A percentile compares a stretch with the other conserved stretches of the same genome.
These are phyloP conservation scores for Syngnathus floridae DNA, from an alignment of 2,113 vertebrate species.

Conservation along the genomic window DNA sequence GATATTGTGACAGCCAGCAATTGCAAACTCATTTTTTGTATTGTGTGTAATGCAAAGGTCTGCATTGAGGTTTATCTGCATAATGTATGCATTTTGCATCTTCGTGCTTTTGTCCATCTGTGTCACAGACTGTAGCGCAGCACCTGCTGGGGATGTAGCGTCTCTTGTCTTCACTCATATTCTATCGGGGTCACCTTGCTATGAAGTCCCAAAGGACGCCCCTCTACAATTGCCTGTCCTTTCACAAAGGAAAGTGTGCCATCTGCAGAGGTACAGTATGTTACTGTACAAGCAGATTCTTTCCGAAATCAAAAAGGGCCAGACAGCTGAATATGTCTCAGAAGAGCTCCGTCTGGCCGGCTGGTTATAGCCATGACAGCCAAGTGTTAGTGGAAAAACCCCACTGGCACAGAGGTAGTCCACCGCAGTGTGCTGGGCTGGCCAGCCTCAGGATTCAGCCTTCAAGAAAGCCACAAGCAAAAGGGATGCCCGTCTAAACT, in stretches of 20 bases:
- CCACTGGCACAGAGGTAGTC: constrained; percentile 44
- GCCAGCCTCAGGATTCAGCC: constrained; percentile 41
- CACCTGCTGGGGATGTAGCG: constrained; percentile 52
- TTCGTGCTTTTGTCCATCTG: constrained; percentile 46
- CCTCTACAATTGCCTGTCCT: constrained; percentile 7
- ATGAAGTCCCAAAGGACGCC: constrained; percentile 50
- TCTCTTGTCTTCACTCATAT: constrained; percentile 32
- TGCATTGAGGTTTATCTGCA: constrained; percentile 32
- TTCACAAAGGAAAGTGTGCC: constrained; percentile 14
- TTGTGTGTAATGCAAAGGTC: neutral
- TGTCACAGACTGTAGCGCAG: constrained; percentile 43
- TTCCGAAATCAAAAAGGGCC: constrained; percentile 36
- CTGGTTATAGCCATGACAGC: constrained; percentile 43
- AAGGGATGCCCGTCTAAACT: constrained; percentile 52
- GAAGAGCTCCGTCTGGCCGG: constrained; percentile 28
- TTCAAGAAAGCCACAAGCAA: constrained; percentile 48
- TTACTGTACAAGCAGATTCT: constrained; percentile 32
- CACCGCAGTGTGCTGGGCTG: constrained; percentile 34
- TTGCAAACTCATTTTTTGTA: neutral
- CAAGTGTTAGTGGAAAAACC: constrained; percentile 58
- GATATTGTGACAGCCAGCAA: neutral
- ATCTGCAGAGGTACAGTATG: constrained; percentile 8
- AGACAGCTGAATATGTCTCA: constrained; percentile 43
- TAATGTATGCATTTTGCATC: constrained; percentile 46
- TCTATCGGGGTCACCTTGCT: constrained; percentile 58